These are phyloP conservation scores for Muscicapa striata DNA, from an alignment of 2,797 vertebrate genomes.

Conservation along the genomic window DNA sequence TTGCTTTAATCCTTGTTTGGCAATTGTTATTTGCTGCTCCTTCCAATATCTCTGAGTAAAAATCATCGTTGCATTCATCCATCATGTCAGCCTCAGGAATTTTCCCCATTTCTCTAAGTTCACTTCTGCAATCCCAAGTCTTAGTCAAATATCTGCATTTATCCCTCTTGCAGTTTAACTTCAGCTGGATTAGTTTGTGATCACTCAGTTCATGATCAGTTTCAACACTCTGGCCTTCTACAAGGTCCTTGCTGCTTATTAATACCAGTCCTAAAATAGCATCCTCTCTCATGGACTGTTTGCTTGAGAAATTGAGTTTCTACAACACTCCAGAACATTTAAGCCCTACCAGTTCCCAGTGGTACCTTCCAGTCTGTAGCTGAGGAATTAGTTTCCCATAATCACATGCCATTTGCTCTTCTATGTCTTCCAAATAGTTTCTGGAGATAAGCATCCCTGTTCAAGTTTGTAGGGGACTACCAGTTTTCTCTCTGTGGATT, in stretches of 20 bases:
- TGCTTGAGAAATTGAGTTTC: conserved; percentile 31
- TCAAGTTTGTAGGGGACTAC: not conserved
- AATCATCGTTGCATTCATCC: not conserved
- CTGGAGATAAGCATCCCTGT: not conserved
- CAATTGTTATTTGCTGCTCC: not conserved
- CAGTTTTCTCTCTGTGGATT: not conserved
- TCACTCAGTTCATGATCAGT: not conserved
- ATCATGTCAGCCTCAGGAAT: not conserved
- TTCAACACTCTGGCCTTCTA: not conserved
- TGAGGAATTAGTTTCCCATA: conserved; percentile 9
- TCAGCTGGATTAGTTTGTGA: not conserved
- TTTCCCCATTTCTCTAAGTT: not conserved
- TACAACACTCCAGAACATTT: not conserved
- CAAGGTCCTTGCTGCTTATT: conserved; percentile 13
- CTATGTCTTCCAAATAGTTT: not conserved
- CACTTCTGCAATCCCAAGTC: not conserved
- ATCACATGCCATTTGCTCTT: not conserved
- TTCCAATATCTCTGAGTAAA: not conserved
- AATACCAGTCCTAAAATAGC: conserved; percentile 15
- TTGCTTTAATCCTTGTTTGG: not conserved
- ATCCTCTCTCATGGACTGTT: not conserved
- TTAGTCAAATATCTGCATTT: not conserved
- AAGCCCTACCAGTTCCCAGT: conserved; percentile 12
- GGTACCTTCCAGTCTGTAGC: not conserved
- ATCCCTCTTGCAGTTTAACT: not conserved